Evolutionary conservation across 2,797 vertebrate genomes (phyloP), one percentile per base, ranked within the genome.

Genomic region (Macropus fuliginosus): DNA sequence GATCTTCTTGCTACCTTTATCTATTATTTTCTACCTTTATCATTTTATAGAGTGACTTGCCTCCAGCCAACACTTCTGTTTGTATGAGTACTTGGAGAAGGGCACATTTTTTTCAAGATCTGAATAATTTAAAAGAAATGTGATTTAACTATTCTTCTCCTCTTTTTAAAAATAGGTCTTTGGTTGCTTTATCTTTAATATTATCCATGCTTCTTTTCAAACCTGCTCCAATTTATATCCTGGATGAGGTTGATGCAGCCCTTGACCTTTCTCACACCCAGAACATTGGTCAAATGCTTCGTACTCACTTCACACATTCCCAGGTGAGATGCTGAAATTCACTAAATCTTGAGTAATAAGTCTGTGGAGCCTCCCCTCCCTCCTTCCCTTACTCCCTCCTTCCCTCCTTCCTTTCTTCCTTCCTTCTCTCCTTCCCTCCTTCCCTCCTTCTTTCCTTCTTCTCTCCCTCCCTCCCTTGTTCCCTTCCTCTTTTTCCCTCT

Each of bases 221-320:
- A 98, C 99, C 99, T 6, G 99, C 99, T 92, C 99, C 99, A 34
- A 99, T 99, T 98, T 99, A 99, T 97, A 99, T 99, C 98, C 97
- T 99, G 91, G 99, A 99, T 55, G 99, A 99, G 98, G 99, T 99
- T 91, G 99, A 99, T 50, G 99, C 99, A 0, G 99, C 99, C 3
- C 99, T 99, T 96, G 99, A 99, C 98, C 99, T 99, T 55, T 99
- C 99, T 0, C 99, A 99, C 96, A 99, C 99, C 0, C 99, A 99
- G 98, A 99, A 99, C 97, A 99, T 99, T 27, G 99, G 99, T 8
- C 99, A 99, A 97, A 99, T 99, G 99, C 98, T 99, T 96, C 98
- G 99, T 27, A 98, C 99, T 21, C 99, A 99, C 96, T 99, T 99
- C 97, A 99, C 97, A 91, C 99, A 99, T 96, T 99, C 99, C 0